These are phyloP conservation scores for Latrodectus geometricus DNA, from an alignment of 1,140 invertebrate genomes.

Conservation along the genomic window DNA sequence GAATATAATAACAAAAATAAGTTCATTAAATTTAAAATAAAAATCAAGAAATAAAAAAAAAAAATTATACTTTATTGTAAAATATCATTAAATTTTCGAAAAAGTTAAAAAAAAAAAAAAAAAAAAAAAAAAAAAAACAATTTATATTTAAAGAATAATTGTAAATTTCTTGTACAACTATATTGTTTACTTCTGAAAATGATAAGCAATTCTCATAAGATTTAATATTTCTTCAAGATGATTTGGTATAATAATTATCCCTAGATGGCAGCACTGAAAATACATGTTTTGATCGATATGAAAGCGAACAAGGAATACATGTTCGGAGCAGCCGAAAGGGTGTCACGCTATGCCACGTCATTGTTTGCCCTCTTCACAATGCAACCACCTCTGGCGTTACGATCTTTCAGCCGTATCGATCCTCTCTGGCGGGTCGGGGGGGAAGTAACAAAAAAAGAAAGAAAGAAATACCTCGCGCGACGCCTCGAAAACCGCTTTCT, in stretches of 20 bases:
- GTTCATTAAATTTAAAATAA: no score
- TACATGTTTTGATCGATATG: not conserved
- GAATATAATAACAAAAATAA: no score
- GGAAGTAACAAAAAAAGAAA: not conserved
- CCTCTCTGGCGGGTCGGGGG: not conserved
- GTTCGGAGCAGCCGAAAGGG: not conserved
- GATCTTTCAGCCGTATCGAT: slow-evolving; percentile 34
- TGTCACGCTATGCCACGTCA: slow-evolving; percentile 53
- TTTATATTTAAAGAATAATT: no score
- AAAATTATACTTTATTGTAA: no score
- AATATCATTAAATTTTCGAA: no score
- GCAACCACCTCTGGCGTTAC: not conserved
- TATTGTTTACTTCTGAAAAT: no score
- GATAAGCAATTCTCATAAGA: no score
- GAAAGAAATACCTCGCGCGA: not conserved
- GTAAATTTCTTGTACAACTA: no score
- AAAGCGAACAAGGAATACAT: not conserved
- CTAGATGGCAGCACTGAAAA: slow-evolving; percentile 24
- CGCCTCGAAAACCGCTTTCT: not conserved
- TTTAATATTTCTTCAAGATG: no score
- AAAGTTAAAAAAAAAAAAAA: no score
- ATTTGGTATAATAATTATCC: not conserved
- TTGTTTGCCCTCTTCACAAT: not conserved
- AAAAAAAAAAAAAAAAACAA: no score
- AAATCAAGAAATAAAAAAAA: no score